These are phyloP conservation scores for Pollenia amentaria DNA, from an alignment of 2,888 invertebrate genomes.

Conservation along the genomic window DNA sequence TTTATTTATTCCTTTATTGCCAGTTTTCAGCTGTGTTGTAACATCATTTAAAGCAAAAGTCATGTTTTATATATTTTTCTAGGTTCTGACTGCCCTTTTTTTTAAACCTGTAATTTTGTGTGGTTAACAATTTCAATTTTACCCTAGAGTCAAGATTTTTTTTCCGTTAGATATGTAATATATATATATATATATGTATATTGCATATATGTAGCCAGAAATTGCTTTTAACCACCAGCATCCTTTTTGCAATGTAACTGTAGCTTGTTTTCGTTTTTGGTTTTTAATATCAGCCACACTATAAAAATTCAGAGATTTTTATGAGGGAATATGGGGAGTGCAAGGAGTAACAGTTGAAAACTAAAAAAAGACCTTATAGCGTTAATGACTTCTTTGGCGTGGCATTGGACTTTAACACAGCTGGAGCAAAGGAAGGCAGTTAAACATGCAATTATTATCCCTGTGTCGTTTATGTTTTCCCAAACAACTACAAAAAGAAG, in stretches of 20 bases:
- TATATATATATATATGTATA: not conserved
- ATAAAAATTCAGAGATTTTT: not conserved
- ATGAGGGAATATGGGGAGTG: not conserved
- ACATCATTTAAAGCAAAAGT: conserved; percentile 67
- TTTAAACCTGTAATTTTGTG: conserved; percentile 76
- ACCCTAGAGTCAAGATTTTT: conserved; percentile 66
- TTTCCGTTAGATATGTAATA: not conserved
- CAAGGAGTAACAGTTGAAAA: conserved; percentile 51
- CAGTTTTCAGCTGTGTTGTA: conserved; percentile 23
- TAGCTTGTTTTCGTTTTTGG: conserved; percentile 39
- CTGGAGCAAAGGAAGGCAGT: conserved; percentile 67
- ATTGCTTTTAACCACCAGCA: conserved; percentile 68
- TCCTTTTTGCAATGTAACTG: conserved; percentile 58
- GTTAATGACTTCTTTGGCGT: conserved; percentile 76
- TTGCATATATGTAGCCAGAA: conserved; percentile 47
- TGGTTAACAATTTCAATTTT: conserved; percentile 82
- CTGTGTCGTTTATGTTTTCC: conserved; percentile 51
- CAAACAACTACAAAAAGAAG: not conserved
- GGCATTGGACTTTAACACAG: conserved; percentile 55
- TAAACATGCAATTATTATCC: conserved; percentile 73
- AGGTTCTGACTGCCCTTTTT: conserved; percentile 42
- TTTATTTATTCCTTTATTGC: conserved; percentile 18
- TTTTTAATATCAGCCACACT: conserved; percentile 8
- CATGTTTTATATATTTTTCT: conserved; percentile 65
- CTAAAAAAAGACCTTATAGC: conserved; percentile 73